phyloP scores from a whole-genome alignment of 2,888 invertebrate species.

The Abrostola triplasia region DNA sequence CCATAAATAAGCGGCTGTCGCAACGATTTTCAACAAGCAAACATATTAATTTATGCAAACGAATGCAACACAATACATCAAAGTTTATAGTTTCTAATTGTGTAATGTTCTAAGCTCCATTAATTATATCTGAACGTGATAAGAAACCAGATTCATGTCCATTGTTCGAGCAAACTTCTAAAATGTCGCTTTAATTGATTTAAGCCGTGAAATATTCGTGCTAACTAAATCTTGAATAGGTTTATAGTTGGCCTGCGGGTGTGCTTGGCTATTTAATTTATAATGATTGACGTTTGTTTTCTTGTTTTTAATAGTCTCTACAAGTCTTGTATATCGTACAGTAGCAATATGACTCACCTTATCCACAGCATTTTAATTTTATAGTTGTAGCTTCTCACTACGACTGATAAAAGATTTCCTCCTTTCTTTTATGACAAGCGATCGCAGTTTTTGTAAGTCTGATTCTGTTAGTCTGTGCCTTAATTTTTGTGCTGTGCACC shows the following conservation, averaged over 20 bases:
- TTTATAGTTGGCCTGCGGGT: constrained; percentile 25
- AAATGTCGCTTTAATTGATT: constrained; percentile 68
- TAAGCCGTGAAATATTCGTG: constrained; percentile 52
- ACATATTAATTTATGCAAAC: constrained; percentile 56
- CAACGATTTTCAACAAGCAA: constrained; percentile 50
- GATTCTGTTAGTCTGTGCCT: too few relatives aligned
- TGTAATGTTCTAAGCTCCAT: constrained; percentile 63
- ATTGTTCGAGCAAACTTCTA: constrained; percentile 64
- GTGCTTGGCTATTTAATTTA: constrained; percentile 3
- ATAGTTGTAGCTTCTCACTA: too few relatives aligned
- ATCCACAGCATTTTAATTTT: not conserved
- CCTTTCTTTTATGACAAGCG: too few relatives aligned
- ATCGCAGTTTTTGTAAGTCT: too few relatives aligned
- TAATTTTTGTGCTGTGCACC: too few relatives aligned
- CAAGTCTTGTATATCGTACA: too few relatives aligned
- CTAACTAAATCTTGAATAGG: constrained; percentile 35
- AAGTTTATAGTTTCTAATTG: constrained; percentile 62
- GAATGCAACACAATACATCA: constrained; percentile 53
- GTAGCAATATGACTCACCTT: too few relatives aligned
- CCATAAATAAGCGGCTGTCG: constrained; percentile 48
- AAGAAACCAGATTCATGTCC: constrained; percentile 64
- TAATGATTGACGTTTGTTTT: not conserved
- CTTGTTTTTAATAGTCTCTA: not conserved
- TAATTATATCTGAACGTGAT: constrained; percentile 68
- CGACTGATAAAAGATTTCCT: too few relatives aligned